Evolutionary conservation across 2,113 vertebrate genomes (phyloP).

Genomic region (Solenodon paradoxus): DNA sequence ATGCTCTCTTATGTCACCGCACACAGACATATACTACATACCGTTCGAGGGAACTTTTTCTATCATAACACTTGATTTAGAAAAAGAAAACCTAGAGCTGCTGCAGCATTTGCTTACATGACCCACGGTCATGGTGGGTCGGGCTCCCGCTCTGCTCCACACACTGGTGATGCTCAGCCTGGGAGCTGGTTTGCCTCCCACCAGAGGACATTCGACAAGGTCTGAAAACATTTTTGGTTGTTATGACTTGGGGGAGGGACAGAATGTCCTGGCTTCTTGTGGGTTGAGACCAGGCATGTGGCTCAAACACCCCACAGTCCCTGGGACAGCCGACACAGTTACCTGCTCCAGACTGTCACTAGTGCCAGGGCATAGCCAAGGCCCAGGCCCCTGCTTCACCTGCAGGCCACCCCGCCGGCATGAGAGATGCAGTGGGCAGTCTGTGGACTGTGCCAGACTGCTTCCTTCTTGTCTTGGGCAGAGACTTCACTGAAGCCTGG

Average conservation of each 20-base stretch:
- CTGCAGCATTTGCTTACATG: too few relatives aligned
- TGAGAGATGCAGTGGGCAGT: neutral
- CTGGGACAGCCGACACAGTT: neutral
- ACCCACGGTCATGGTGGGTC: neutral
- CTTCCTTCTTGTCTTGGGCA: neutral
- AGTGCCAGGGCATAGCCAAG: neutral
- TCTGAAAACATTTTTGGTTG: neutral
- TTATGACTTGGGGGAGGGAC: neutral
- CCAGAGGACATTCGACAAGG: neutral
- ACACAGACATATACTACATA: neutral
- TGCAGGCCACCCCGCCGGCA: neutral
- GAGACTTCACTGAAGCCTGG: neutral
- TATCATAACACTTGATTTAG: conserved; percentile 24
- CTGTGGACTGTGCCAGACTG: neutral
- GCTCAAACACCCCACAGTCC: neutral
- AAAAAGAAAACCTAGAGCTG: neutral
- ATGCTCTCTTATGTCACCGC: neutral
- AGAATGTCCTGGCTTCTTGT: neutral
- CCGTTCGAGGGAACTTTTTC: neutral
- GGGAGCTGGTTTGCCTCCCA: neutral
- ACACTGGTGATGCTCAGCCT: neutral
- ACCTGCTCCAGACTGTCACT: neutral
- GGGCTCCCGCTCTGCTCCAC: neutral
- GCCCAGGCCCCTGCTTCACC: neutral
- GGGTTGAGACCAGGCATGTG: neutral